Base-by-base conservation (phyloP, 2,113 vertebrate genomes). In the Patagioenas fasciata region DNA sequence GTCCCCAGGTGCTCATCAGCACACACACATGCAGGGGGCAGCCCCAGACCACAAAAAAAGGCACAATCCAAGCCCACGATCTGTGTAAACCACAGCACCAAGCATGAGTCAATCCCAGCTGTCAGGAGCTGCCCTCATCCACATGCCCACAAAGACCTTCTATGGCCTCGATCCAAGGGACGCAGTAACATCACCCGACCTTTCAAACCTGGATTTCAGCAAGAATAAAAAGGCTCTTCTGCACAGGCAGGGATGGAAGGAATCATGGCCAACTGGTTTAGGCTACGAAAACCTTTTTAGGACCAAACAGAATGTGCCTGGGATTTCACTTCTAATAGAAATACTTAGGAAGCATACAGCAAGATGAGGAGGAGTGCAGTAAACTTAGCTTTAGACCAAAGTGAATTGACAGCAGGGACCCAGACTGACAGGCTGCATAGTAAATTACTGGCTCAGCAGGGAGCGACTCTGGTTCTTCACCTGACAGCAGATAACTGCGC, bases 101-200 rank as follows among this genome's bases (percentile, higher is more conserved):
- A 85, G 29, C 53, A 48, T 0, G 1, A 81, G 13, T 32, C 26
- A 17, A 20, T 82, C 61, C 40, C 34, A 61, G 0, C 21, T 7
- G 25, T 8, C 56, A 71, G 51, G 23, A 13, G 0, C 11, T 53
- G 40, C 32, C 62, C 54, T 56, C 25, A 26, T 4, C 25, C 2
- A 7, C n/a, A 8, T 3, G 5, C 19, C 79, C 32, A 47, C 4
- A 3, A 54, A 84, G 42, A 67, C 18, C 20, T 67, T 50, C 31
- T 3, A 58, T 1, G 5, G 25, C 19, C 34, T 62, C 3, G 3
- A 23, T 44, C 14, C 17, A 87, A n/a, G 0, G 0, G 44, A 16
- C 16, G 1, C 3, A 1, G 25, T 51, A 40, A 36, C 31, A 19
- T 9, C 25, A 75, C 23, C 53, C 5, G 4, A 40, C 6, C 7